phyloP scores from a whole-genome alignment of 2,113 vertebrate genomes.

The Seriola aureovittata region DNA sequence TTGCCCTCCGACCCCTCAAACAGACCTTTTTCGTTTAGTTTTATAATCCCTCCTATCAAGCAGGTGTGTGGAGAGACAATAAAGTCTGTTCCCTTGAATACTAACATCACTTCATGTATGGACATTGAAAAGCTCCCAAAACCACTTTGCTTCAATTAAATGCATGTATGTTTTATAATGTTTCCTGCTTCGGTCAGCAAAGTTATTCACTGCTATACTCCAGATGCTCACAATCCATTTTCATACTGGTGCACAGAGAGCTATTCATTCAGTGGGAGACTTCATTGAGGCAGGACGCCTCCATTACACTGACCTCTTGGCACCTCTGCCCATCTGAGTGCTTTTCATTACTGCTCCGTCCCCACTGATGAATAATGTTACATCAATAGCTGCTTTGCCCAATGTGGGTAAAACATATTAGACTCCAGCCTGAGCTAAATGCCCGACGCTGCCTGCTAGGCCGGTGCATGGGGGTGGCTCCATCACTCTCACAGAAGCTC shows the following conservation, averaged over 20 bases:
- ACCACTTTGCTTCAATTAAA: constrained; percentile 55
- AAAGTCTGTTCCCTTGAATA: constrained; percentile 10
- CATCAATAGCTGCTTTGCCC: constrained; percentile 53
- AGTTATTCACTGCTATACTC: constrained; percentile 13
- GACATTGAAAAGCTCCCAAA: constrained; percentile 27
- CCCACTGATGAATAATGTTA: constrained; percentile 59
- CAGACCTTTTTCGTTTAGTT: constrained; percentile 19
- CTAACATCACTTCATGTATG: constrained; percentile 10
- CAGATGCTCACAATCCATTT: constrained; percentile 55
- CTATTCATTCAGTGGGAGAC: constrained; percentile 50
- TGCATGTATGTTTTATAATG: constrained; percentile 26
- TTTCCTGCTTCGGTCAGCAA: constrained; percentile 63
- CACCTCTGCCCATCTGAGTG: constrained; percentile 58
- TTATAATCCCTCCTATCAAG: neutral
- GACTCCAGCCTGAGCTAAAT: constrained; percentile 52
- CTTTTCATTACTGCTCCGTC: constrained; percentile 72
- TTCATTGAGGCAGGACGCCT: constrained; percentile 56
- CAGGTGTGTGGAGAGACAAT: constrained; percentile 6
- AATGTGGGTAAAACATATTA: constrained; percentile 70
- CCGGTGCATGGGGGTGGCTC: constrained; percentile 27
- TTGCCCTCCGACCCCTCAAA: constrained; percentile 7
- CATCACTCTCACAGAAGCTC: constrained; percentile 51
- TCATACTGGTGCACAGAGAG: constrained; percentile 27
- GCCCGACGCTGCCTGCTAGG: constrained; percentile 33
- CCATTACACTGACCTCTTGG: constrained; percentile 68